These are phyloP conservation scores for Tiaroga cobitis DNA, from an alignment of 2,797 vertebrate genomes.

Conservation along the genomic window DNA sequence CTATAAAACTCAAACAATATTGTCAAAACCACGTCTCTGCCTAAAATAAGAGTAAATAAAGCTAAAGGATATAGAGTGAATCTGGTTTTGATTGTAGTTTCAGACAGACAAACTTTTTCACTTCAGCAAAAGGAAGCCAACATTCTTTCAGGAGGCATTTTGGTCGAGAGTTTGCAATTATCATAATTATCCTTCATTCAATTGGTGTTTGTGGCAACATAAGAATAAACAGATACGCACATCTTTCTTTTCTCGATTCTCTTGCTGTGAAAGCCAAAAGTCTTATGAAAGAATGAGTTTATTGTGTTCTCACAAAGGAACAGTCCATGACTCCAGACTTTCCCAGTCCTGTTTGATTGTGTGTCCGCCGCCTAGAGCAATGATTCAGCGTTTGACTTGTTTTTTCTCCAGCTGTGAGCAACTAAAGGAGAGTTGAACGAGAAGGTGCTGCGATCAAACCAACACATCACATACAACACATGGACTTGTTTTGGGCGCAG, in stretches of 20 bases:
- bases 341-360: not conserved
- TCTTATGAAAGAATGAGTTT: constrained; percentile 15
- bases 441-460: not conserved
- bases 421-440: not conserved
- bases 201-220: constrained; percentile 16
- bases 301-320: constrained; percentile 44
- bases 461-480: not conserved
- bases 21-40: not conserved
- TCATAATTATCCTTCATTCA: not conserved
- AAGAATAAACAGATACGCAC: constrained; percentile 4
- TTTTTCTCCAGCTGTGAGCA: constrained; percentile 26
- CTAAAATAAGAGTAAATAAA: constrained; percentile 8
- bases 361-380: not conserved
- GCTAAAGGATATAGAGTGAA: not conserved
- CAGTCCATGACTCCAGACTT: constrained; percentile 1
- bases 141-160: constrained; percentile 19
- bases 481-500: not conserved
- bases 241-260: not conserved
- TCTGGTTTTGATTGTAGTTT: constrained; percentile 20
- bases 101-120: not conserved
- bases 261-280: not conserved
- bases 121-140: constrained; percentile 10
- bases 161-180: not conserved
- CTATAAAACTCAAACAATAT: not conserved
- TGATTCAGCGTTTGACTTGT: not conserved